Evolutionary conservation across 1,140 invertebrate species (phyloP).

Genomic region (Bombus superbus): DNA sequence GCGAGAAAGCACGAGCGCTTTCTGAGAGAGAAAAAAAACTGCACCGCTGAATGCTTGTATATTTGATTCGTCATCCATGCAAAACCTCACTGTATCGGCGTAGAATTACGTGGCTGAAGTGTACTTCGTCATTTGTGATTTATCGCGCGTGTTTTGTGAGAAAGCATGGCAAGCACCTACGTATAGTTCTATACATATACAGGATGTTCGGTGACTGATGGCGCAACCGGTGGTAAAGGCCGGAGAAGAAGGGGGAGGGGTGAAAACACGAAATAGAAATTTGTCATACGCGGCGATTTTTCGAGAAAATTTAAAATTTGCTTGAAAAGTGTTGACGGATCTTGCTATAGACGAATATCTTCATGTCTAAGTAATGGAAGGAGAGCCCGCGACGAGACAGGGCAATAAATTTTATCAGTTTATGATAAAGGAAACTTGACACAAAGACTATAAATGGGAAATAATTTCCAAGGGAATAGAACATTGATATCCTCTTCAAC

Average conservation of each 20-base stretch:
- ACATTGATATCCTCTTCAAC: not conserved
- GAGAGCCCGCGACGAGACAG: not conserved
- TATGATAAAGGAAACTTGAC: not conserved
- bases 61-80: not conserved
- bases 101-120: not conserved
- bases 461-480: not conserved
- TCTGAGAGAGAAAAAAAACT: not conserved
- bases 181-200: not conserved
- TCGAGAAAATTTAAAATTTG: not conserved
- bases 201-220: not conserved
- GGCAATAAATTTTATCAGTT: not conserved
- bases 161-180: not conserved
- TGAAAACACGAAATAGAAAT: not conserved
- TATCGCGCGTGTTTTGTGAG: slow-evolving; percentile 1
- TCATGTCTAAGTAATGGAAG: not conserved
- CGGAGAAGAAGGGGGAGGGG: no score
- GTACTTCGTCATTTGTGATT: slow-evolving; percentile 1
- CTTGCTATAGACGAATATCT: not conserved
- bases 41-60: not conserved
- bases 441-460: not conserved
- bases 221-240: no score
- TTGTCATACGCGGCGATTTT: not conserved
- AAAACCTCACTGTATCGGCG: not conserved
- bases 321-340: not conserved
- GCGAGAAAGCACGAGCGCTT: not conserved